phyloP scores from a whole-genome alignment of 2,797 vertebrate species.

The Parotocinclus haroldoi region DNA sequence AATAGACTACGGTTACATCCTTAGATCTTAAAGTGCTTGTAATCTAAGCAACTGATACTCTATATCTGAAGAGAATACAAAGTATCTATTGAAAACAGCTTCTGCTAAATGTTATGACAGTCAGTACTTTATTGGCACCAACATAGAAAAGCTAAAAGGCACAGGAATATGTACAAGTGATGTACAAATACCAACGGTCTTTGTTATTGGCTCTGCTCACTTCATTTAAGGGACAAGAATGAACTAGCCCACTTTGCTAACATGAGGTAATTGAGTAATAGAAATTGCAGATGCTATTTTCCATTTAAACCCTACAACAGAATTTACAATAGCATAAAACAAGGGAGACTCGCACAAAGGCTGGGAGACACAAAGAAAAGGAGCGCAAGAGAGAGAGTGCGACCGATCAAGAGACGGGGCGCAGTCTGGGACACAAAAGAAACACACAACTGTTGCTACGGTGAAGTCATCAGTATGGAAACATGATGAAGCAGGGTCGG shows the following conservation, averaged over 20 bases:
- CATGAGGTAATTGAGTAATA: slow-evolving; percentile 6
- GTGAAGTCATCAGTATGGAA: slow-evolving; percentile 42
- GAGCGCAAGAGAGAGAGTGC: not conserved
- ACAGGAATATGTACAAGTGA: no score
- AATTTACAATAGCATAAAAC: not conserved
- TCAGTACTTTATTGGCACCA: no score
- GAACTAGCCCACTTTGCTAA: not conserved
- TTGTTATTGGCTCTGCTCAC: not conserved
- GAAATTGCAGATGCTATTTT: slow-evolving; percentile 4
- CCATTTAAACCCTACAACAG: not conserved
- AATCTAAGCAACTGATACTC: no score
- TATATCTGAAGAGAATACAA: no score
- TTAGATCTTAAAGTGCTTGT: no score
- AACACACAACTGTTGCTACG: slow-evolving; percentile 29
- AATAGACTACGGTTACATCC: no score
- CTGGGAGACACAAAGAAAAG: not conserved
- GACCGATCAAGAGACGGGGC: no score
- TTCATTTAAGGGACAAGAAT: not conserved
- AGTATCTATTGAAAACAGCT: no score
- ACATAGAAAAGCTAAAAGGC: no score
- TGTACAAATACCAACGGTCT: no score
- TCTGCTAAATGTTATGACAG: no score
- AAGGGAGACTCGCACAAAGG: not conserved
- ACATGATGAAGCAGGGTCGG: slow-evolving; percentile 31
- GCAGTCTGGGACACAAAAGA: slow-evolving; percentile 14